Percentiles rank a stretch among this genome's conserved stretches.
phyloP scores from a whole-genome alignment of 2,113 vertebrate genomes.

The Corythoichthys haematopterus region DNA sequence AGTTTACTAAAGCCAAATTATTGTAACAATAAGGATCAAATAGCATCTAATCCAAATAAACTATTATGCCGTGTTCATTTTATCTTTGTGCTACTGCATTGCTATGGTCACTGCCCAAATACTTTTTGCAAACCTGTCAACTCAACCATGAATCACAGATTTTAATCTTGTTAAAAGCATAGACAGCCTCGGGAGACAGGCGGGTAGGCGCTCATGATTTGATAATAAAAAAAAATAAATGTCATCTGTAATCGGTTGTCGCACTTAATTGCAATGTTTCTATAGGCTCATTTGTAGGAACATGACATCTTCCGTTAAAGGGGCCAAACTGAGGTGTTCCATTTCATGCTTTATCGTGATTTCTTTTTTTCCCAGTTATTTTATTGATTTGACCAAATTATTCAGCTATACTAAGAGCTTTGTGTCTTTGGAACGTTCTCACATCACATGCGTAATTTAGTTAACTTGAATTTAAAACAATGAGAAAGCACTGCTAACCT shows the following conservation, averaged over 20 bases:
- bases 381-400: not conserved
- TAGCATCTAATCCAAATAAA: not conserved
- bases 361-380: not conserved
- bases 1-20: not conserved
- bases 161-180: conserved; percentile 6
- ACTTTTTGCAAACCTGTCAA: not conserved
- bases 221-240: not conserved
- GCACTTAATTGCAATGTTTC: not conserved
- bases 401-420: not conserved
- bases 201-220: not conserved
- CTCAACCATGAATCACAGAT: not conserved
- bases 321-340: not conserved
- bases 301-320: not conserved
- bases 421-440: not conserved
- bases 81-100: not conserved
- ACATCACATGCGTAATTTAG: not conserved
- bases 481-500: not conserved
- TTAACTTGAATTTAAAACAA: no score
- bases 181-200: not conserved
- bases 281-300: not conserved
- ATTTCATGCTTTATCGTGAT: not conserved
- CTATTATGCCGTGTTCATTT: not conserved
- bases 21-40: not conserved
- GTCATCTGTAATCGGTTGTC: not conserved
- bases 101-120: not conserved